Base-by-base conservation (phyloP, 92 coral and sea anemone genomes). In the Diadumene lineata region DNA sequence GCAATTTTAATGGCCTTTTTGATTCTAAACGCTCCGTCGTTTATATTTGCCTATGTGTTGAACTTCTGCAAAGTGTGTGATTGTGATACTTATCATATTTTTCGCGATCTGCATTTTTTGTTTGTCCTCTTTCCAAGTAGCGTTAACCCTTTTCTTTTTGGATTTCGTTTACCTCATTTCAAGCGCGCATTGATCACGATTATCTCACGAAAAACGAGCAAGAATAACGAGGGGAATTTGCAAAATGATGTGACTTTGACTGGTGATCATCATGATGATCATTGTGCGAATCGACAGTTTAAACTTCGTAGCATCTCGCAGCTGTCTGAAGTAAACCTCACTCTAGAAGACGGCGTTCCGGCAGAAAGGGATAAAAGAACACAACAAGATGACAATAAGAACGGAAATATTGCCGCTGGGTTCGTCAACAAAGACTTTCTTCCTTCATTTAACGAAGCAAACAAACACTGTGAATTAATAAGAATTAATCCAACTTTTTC, bases 71-170 rank as follows among this genome's bases (percentile, higher is more conserved):
- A 76, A 10, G 27, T 68, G 7, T 87, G 89, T 48, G 74, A 62
- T 66, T 90, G 96, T 57, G 32, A 25, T 15, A 68, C 85, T 13
- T 60, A 79, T 30, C 92, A 90, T 53, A 70, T 90, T 22, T 64
- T 90, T 26, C 77, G 96, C 51, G 96, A 90, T 70, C 26, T 84
- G 1, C 83, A 85, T 72, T 87, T 90, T 56, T 19, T 87, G 10
- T 69, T 81, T 8, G 79, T 90, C 0, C 68, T 90, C 61, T 82
- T 90, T 31, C 92, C 92, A 4, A 83, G 89, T 55, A 82, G 92
- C 4, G 77, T 90, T 27, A 90, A 90, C 53, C 96, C 96, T 3
- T 77, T 90, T 25, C 68, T 80, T 19, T 90, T 87, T 44, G 87
- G 92, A 0, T 75, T 82, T 34, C 81, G 96, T 16, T 75, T 90